Evolutionary conservation across 2,888 invertebrate genomes (phyloP).

Genomic region (Rhopalosiphum nymphaeae): DNA sequence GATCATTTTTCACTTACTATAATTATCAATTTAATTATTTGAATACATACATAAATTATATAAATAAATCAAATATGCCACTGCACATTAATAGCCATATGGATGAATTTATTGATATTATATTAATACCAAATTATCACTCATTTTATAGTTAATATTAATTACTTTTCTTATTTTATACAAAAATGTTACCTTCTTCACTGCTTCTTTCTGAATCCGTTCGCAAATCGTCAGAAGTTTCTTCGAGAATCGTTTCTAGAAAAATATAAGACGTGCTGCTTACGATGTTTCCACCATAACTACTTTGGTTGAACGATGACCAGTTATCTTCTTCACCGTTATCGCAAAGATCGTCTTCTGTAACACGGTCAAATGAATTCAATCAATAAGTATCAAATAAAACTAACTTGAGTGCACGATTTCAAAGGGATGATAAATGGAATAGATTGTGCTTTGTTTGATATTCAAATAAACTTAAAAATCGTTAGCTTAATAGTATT

Average conservation of each 20-base stretch:
- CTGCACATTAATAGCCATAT: background rate
- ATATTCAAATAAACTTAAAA: background rate
- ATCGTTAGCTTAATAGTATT: background rate
- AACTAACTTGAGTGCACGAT: background rate
- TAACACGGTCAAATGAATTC: background rate
- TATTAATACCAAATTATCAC: background rate
- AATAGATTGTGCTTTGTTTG: background rate
- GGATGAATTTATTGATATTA: background rate
- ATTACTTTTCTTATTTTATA: background rate
- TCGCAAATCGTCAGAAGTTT: constrained; percentile 86
- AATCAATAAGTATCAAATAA: background rate
- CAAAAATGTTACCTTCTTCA: constrained; percentile 54
- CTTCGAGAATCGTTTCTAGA: constrained; percentile 89
- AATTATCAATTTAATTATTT: background rate
- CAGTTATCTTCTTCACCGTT: constrained; percentile 51
- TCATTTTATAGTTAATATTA: background rate
- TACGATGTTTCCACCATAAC: constrained; percentile 35
- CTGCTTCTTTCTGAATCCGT: constrained; percentile 72
- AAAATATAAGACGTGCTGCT: constrained; percentile 74
- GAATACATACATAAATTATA: background rate
- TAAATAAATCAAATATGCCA: background rate
- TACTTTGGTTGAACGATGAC: constrained; percentile 59
- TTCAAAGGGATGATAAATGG: background rate
- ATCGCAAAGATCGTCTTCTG: constrained; percentile 53
- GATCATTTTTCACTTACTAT: background rate